These are phyloP conservation scores for Sinelater perroti DNA, from an alignment of 2,888 invertebrate genomes.

Conservation along the genomic window DNA sequence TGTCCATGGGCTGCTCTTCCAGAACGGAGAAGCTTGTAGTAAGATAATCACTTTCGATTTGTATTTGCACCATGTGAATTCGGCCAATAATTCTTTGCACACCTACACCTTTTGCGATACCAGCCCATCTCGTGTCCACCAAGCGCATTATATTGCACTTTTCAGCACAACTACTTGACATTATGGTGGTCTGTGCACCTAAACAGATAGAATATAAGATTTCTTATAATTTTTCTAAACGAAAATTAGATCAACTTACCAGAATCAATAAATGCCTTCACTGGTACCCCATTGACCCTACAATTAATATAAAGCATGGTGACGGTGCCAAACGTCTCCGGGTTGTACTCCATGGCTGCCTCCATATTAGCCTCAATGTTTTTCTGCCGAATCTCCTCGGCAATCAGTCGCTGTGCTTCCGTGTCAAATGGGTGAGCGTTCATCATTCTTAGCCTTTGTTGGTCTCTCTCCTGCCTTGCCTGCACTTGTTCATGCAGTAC, in stretches of 20 bases:
- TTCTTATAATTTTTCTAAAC: neutral
- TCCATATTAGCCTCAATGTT: conserved; percentile 99
- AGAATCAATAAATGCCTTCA: conserved; percentile 98
- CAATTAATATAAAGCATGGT: conserved; percentile 98
- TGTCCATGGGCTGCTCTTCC: conserved; percentile 97
- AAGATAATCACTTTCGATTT: conserved; percentile 92
- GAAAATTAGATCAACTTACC: conserved; percentile 60
- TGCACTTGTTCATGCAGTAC: conserved; percentile 85
- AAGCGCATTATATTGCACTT: conserved; percentile 90
- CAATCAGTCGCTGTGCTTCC: conserved; percentile 93
- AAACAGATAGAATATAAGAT: conserved; percentile 28
- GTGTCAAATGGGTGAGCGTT: conserved; percentile 95
- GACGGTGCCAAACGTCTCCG: conserved; percentile 97
- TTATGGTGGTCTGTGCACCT: conserved; percentile 95
- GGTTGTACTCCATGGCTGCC: conserved; percentile 97
- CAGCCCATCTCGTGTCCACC: conserved; percentile 93
- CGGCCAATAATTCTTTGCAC: conserved; percentile 95
- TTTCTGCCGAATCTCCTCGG: conserved; percentile 93
- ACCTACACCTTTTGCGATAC: conserved; percentile 97
- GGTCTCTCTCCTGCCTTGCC: conserved; percentile 82
- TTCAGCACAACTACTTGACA: conserved; percentile 96
- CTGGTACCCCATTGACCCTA: conserved; percentile 94
- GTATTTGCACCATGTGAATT: conserved; percentile 96
- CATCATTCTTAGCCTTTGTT: conserved; percentile 85
- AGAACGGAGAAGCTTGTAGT: conserved; percentile 97